phyloP scores from a whole-genome alignment of 2,888 invertebrate genomes.

The Branchipolynoe longqiensis region DNA sequence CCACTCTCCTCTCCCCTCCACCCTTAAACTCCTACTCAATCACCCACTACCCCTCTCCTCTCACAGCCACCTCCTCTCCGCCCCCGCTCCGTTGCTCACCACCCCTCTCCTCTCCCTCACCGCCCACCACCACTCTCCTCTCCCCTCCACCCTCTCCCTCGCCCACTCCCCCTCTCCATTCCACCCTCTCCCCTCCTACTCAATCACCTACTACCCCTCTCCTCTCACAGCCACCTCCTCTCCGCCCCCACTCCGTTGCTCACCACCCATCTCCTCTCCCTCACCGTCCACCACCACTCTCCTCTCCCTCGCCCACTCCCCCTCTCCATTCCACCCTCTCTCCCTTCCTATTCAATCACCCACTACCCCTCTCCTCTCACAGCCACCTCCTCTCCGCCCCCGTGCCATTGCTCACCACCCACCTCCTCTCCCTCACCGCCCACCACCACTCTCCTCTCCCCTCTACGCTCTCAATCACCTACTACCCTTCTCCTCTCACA shows the following conservation, averaged over 20 bases:
- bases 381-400: neutral
- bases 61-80: neutral
- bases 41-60: neutral
- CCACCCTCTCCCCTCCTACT: neutral
- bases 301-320: slow-evolving; percentile 1
- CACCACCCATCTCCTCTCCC: neutral
- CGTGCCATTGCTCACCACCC: neutral
- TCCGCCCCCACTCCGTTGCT: neutral
- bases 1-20: neutral
- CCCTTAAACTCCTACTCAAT: neutral
- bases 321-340: neutral
- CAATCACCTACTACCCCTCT: neutral
- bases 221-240: neutral
- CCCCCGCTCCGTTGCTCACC: neutral
- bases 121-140: too few relatives aligned
- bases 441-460: neutral
- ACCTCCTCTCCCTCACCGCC: neutral
- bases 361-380: neutral
- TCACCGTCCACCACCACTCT: neutral
- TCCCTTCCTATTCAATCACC: neutral
- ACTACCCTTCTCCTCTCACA: neutral
- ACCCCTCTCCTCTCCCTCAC: too few relatives aligned
- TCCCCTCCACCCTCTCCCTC: too few relatives aligned
- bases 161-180: too few relatives aligned
- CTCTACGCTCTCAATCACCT: neutral